Conservation (phyloP, 2,113 vertebrate genomes). For the Ibidorhyncha struthersii region DNA sequence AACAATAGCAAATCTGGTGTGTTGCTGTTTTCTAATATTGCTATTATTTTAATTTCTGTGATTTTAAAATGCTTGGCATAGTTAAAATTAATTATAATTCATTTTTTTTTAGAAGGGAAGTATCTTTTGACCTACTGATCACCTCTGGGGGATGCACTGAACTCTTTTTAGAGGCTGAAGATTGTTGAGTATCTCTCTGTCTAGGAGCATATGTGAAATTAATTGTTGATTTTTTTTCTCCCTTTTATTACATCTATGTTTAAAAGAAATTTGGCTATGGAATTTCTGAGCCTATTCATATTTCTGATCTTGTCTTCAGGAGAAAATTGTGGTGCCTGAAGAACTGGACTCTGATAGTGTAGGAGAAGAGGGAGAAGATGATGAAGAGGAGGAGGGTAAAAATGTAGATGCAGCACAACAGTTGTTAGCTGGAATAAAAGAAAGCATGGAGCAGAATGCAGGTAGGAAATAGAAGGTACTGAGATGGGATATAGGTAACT, state of each 20-base stretch:
- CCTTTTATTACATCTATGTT: not conserved
- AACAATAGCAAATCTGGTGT: conserved; percentile 82
- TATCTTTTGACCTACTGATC: not conserved
- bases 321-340: conserved; percentile 52
- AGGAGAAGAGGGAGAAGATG: not conserved
- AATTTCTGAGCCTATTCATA: not conserved
- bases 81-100: not conserved
- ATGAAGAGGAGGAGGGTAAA: conserved; percentile 57
- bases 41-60: not conserved
- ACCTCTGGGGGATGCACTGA: not conserved
- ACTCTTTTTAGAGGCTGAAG: not conserved
- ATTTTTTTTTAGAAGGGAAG: not conserved
- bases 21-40: conserved; percentile 33
- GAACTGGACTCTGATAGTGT: not conserved
- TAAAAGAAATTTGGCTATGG: not conserved
- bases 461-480: conserved; percentile 61
- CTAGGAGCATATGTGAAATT: not conserved
- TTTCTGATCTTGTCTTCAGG: conserved; percentile 50
- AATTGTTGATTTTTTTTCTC: not conserved
- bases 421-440: conserved; percentile 78
- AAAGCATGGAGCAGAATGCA: conserved; percentile 80
- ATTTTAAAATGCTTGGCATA: not conserved
- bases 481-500: not conserved
- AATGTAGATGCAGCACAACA: conserved; percentile 69
- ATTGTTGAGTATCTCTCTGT: not conserved